Base-by-base conservation (phyloP, 2,113 vertebrate species). In the Cyprinodon brontotheroides region DNA sequence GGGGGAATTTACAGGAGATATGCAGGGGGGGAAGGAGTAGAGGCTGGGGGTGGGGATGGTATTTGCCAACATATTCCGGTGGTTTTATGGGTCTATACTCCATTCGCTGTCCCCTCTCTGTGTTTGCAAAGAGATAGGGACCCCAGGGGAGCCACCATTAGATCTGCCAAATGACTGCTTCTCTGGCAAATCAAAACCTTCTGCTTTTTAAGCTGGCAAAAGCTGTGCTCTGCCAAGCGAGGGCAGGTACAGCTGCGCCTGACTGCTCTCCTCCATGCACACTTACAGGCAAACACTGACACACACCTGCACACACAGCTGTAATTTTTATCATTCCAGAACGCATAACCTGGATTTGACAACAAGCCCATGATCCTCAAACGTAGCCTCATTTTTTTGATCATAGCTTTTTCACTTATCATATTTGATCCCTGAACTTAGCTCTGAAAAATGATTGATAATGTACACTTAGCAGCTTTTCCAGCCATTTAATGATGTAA, bases 121-220 rank as follows among this genome's bases (percentile, higher is more conserved):
- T 89, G 78, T 85, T 85, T 89, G 80, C 85, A 89, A 85, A 87
- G 65, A 81, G 68, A 91, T 89, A 88, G 78, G 77, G 83, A 83
- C 88, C 91, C 91, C 79, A n/a, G 68, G 87, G 90, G 91, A 89
- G 82, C 69, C 71, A 29, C 83, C 84, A 90, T 92, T 91, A 92
- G 78, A 89, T 84, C 72, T 72, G 86, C 86, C 91, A 92, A 92
- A 91, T 83, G 89, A 86, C 86, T 85, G 77, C 78, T 72, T 85
- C 88, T 86, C 81, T 76, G 81, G 86, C 91, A 90, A 82, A 90
- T 88, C 87, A 87, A 79, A 91, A 90, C 87, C 89, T 85, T 90
- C 84, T 91, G 87, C 65, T 89, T 90, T 85, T 73, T 84, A 84
- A 84, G 78, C 82, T 82, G 84, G 82, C 79, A 82, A 86, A 86